phyloP scores from a whole-genome alignment of 2,797 vertebrate genomes.

The Coccyzus lansbergi region DNA sequence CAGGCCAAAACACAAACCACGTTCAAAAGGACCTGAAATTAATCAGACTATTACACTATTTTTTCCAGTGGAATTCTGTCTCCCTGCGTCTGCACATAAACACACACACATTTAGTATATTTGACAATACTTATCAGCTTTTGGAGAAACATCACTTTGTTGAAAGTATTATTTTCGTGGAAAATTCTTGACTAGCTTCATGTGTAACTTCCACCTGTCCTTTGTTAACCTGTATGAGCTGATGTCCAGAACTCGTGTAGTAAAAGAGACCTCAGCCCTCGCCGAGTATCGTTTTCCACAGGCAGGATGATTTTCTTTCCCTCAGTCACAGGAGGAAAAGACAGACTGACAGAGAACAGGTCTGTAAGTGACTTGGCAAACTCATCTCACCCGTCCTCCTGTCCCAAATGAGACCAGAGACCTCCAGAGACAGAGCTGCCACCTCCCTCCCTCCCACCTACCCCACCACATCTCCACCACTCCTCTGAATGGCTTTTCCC shows the following conservation, averaged over 20 bases:
- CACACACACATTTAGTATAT: neutral
- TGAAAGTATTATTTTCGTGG: neutral
- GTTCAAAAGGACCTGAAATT: neutral
- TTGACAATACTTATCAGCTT: neutral
- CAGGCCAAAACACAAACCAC: neutral
- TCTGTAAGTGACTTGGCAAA: neutral
- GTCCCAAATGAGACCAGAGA: neutral
- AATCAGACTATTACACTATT: neutral
- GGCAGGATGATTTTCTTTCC: neutral
- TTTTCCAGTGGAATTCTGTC: neutral
- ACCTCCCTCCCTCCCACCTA: neutral
- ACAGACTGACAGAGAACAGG: neutral
- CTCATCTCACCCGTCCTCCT: neutral
- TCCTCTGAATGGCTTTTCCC: neutral
- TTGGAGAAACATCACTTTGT: neutral
- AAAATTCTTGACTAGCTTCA: neutral
- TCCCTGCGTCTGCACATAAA: neutral
- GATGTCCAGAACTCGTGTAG: neutral
- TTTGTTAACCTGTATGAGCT: neutral
- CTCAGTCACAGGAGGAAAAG: neutral
- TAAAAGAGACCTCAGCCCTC: neutral
- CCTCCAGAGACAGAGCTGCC: neutral
- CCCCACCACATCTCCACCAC: neutral
- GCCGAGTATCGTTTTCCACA: neutral
- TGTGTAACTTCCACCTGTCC: neutral